A percentile compares a stretch with the other conserved stretches of the same genome.
These are phyloP conservation scores for Chydorus sphaericus DNA, from an alignment of 2,888 invertebrate genomes.

Conservation along the genomic window DNA sequence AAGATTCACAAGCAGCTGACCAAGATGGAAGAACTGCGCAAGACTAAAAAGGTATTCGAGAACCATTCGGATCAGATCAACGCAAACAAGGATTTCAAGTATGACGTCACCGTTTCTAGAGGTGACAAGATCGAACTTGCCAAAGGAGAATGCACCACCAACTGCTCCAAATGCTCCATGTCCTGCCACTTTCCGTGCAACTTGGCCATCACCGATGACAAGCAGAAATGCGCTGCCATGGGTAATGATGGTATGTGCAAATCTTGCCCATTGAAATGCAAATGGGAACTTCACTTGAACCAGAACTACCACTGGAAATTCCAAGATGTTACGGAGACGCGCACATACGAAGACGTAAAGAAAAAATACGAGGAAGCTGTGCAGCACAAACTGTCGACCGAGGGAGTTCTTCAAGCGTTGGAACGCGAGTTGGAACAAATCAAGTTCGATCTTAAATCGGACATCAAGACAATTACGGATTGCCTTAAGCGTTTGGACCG, in stretches of 20 bases:
- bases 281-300: conserved; percentile 17
- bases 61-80: conserved; percentile 14
- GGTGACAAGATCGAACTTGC: conserved; percentile 12
- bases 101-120: conserved; percentile 18
- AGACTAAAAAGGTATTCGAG: conserved; percentile 18
- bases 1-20: conserved; percentile 17
- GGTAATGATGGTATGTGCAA: conserved; percentile 10
- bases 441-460: conserved; percentile 15
- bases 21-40: conserved; percentile 14
- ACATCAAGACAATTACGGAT: conserved; percentile 3
- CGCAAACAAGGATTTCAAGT: conserved; percentile 19
- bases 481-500: conserved; percentile 17
- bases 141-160: conserved; percentile 19
- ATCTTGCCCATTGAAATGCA: conserved; percentile 14
- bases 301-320: conserved; percentile 14
- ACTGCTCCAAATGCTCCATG: conserved; percentile 20
- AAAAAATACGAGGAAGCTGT: conserved; percentile 19
- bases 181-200: conserved; percentile 22
- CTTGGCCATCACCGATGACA: conserved; percentile 19
- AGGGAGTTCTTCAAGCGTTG: conserved; percentile 13
- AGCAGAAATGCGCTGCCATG: conserved; percentile 19
- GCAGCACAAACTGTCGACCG: conserved; percentile 13
- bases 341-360: conserved; percentile 20
- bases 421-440: conserved; percentile 15
- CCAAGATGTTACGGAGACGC: conserved; percentile 13